Base-by-base conservation (phyloP, 2,797 vertebrate species). In the Mus spretus region DNA sequence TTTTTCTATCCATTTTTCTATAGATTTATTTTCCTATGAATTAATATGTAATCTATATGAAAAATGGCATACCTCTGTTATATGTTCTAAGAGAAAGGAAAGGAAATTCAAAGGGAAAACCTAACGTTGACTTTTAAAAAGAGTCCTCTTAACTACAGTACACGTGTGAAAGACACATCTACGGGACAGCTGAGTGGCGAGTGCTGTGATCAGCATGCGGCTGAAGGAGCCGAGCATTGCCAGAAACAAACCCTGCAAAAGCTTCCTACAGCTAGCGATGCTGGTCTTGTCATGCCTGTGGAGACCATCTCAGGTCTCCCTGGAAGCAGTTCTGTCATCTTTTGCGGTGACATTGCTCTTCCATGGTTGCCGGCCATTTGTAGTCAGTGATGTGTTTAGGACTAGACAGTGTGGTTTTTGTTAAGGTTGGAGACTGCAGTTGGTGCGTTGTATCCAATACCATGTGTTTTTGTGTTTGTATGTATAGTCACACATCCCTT, bases 221-320 rank as follows among this genome's bases (percentile, higher is more conserved):
- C 6, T 55, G 50, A n/a, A 74, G 91, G 95, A 77, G 19, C 47
- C 83, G 70, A 80, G 74, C 6, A 17, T 37, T 28, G 2, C n/a
- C n/a, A 53, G 44, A 93, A 97, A n/a, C 72, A 50, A 0, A 2
- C 1, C 50, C 63, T 89, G 67, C 63, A 22, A 55, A 89, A 91
- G 59, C 90, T 94, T 80, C 86, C 8, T 93, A 47, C 70, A 74
- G 94, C 90, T 70, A 95, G 14, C 87, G 91, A 9, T 81, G 40
- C 4, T 44, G 34, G 81, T 81, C 61, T 34, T 72, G 55, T 81
- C 4, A 12, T 10, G n/a, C 70, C 80, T 37, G 13, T 80, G 47
- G 89, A 87, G 94, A 72, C 15, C 14, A 22, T 65, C 40, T 93
- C 91, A 84, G 57, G 22, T 80, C 75, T 96, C 40, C 89, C 28